Conservation (phyloP, 2,797 vertebrate genomes). For the Yasuhikotakia modesta region DNA sequence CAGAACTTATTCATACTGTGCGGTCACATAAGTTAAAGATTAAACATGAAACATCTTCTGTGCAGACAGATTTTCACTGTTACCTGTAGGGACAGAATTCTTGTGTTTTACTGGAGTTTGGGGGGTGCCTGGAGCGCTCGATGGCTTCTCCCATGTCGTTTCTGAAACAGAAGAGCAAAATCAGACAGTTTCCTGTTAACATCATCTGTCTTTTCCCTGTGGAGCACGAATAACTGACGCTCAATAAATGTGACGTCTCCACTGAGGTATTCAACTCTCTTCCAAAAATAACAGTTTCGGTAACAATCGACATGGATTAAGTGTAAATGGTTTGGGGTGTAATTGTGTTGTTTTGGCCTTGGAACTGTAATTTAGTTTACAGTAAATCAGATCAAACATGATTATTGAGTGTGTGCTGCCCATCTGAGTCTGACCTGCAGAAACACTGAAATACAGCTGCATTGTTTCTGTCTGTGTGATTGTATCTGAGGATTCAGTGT, state of each 20-base stretch:
- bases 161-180: slow-evolving; percentile 71
- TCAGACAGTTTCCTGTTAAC: slow-evolving; percentile 36
- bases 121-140: slow-evolving; percentile 85
- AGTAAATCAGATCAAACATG: not conserved
- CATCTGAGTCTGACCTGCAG: not conserved
- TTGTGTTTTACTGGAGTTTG: slow-evolving; percentile 86
- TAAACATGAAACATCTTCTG: not conserved
- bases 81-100: slow-evolving; percentile 88
- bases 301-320: not conserved
- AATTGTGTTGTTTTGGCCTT: not conserved
- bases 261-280: not conserved
- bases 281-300: not conserved
- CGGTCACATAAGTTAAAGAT: not conserved
- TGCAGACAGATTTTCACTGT: not conserved
- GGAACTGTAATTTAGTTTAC: not conserved
- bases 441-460: not conserved
- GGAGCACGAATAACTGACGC: not conserved
- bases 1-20: not conserved
- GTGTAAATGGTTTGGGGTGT: not conserved
- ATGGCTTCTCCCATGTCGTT: slow-evolving; percentile 95
- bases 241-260: not conserved
- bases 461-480: too few species aligned
- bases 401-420: not conserved
- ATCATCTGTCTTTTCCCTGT: slow-evolving; percentile 42
- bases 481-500: not conserved